Evolutionary conservation across 2,113 vertebrate species (phyloP), one percentile per base, ranked within the genome.

Genomic region (Tringa solitaria): DNA sequence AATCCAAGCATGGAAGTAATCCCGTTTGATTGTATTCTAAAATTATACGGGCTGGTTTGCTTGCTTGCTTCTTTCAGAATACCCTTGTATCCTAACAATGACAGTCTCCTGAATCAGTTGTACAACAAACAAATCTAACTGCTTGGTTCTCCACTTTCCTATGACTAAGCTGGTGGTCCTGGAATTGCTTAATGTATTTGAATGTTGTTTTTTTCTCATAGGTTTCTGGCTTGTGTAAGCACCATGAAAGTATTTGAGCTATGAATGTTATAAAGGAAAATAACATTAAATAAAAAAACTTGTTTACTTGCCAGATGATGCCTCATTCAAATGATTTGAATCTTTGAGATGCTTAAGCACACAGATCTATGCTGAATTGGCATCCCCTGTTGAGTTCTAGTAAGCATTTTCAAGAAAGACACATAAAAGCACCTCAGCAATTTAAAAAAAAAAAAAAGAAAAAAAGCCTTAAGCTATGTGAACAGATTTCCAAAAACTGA

Each of bases 1-100:
- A 96, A 86, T 92, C 65, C 84, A 79, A 70, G 65, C 69, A 53
- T 90, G 61, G 77, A 94, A 93, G 30, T 96, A 96, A 93, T 95
- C 83, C 30, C 0, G 0, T 91, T 96, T 91, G 75, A 67, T 84
- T 78, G 39, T 83, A 54, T 79, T 89, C 89, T 96, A 68, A 94
- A 96, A 90, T 83, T 87, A 72, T 73, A 57, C 10, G 14, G 33
- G 22, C 4, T 6, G 54, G 61, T 19, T 64, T 14, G 68, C 32
- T 81, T 78, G 59, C 48, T 91, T 88, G 67, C 84, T 91, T 72
- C 41, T 85, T 88, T 91, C 61, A 45, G 67, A 85, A 84, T 65
- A 70, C 15, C 56, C 54, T 78, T 14, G 2, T 70, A 68, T 75
- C 30, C 45, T 60, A 83, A 41, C 14, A 83, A 6, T 56, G 53